Conservation (phyloP, 1,140 invertebrate genomes). For the Drosophila murphyi region DNA sequence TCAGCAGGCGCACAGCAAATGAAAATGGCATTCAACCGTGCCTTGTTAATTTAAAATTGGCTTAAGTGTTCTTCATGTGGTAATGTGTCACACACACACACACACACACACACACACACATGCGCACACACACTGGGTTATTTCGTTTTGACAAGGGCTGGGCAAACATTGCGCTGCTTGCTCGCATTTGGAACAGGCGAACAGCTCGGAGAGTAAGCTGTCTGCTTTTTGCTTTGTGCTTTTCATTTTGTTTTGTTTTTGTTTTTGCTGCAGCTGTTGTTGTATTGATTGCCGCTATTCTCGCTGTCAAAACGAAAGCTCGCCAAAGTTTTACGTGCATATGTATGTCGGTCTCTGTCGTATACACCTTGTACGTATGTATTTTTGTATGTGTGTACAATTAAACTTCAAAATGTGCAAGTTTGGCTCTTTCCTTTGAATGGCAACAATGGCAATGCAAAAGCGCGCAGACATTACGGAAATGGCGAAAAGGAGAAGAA, state of each 20-base stretch:
- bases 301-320: slow-evolving; percentile 55
- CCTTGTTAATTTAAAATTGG: slow-evolving; percentile 17
- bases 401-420: slow-evolving; percentile 60
- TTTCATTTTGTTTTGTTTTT: slow-evolving; percentile 20
- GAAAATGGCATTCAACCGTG: background rate
- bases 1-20: slow-evolving; percentile 57
- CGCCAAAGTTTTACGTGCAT: slow-evolving; percentile 32
- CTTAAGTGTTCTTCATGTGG: background rate
- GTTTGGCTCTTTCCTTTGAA: slow-evolving; percentile 36
- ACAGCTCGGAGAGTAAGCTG: slow-evolving; percentile 43
- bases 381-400: slow-evolving; percentile 39
- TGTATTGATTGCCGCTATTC: background rate
- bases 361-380: background rate
- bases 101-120: background rate
- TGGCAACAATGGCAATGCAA: slow-evolving; percentile 47
- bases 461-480: slow-evolving; percentile 17
- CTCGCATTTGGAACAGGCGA: slow-evolving; percentile 66
- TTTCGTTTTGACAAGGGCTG: slow-evolving; percentile 59
- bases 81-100: background rate
- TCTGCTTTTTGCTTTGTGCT: slow-evolving; percentile 5
- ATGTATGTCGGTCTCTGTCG: background rate
- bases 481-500: slow-evolving; percentile 74
- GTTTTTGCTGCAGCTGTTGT: slow-evolving; percentile 6
- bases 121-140: background rate
- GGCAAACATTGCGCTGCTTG: slow-evolving; percentile 75